These are phyloP conservation scores for Drosophila gunungcola DNA, from an alignment of 1,140 invertebrate species.

Conservation along the genomic window DNA sequence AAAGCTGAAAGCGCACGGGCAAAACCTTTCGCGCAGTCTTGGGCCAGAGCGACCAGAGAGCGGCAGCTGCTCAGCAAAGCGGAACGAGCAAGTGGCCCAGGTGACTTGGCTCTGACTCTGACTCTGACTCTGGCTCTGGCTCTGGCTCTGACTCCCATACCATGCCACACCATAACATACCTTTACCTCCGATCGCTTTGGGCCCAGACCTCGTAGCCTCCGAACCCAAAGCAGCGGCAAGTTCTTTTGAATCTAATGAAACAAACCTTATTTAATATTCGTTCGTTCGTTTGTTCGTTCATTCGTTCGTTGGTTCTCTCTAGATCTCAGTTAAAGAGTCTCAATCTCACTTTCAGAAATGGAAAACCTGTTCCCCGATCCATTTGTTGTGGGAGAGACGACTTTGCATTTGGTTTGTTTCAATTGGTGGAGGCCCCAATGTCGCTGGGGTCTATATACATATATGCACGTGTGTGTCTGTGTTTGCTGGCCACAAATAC, in stretches of 20 bases:
- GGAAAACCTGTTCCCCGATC: constrained; percentile 70
- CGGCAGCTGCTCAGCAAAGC: constrained; percentile 77
- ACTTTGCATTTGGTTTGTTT: constrained; percentile 81
- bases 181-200: not conserved
- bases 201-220: constrained; percentile 1
- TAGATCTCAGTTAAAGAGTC: constrained; percentile 9
- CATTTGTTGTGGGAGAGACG: constrained; percentile 79
- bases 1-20: constrained; percentile 42
- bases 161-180: not conserved
- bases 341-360: constrained; percentile 41
- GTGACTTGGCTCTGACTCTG: constrained; percentile 31
- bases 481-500: constrained; percentile 58
- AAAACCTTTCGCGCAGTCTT: constrained; percentile 78
- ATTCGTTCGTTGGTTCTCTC: not conserved
- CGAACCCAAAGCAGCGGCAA: constrained; percentile 54
- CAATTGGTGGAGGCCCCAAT: constrained; percentile 75
- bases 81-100: constrained; percentile 57
- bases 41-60: constrained; percentile 50
- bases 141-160: constrained; percentile 15
- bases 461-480: constrained; percentile 41
- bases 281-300: constrained; percentile 7
- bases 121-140: constrained; percentile 8
- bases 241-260: constrained; percentile 80
- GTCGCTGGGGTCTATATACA: constrained; percentile 21
- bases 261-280: constrained; percentile 80